A percentile compares a stretch with the other conserved stretches of the same genome.
Evolutionary conservation across 1,140 invertebrate genomes (phyloP).

Genomic region (Meteorus sp.): DNA sequence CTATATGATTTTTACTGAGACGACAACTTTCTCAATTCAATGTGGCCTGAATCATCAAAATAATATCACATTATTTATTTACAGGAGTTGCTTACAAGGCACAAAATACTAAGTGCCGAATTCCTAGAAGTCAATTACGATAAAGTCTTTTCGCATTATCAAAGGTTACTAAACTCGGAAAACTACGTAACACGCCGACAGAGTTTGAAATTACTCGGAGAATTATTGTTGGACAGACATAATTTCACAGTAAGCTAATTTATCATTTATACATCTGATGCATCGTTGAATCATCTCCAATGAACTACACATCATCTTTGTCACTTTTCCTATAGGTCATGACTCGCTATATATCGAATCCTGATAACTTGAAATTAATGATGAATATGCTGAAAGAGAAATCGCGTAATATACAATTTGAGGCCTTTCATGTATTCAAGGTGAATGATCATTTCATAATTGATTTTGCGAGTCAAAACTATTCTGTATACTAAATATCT

Average conservation of each 20-base stretch:
- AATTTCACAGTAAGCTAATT: slow-evolving; percentile 88
- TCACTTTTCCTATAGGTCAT: slow-evolving; percentile 74
- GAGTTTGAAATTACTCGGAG: slow-evolving; percentile 95
- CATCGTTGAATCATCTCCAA: too few relatives aligned
- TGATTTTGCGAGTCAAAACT: too few relatives aligned
- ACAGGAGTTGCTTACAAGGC: slow-evolving; percentile 96
- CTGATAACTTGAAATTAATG: slow-evolving; percentile 99
- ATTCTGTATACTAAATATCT: too few relatives aligned
- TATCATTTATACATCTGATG: slow-evolving; percentile 4
- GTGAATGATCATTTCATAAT: slow-evolving; percentile 59
- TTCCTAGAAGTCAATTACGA: slow-evolving; percentile 99
- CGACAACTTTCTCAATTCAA: too few relatives aligned
- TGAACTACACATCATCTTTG: too few relatives aligned
- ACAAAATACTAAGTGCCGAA: slow-evolving; percentile 97
- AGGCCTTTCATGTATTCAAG: slow-evolving; percentile 99
- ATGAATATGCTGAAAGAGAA: slow-evolving; percentile 99
- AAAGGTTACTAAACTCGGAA: slow-evolving; percentile 95
- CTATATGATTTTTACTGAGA: too few relatives aligned
- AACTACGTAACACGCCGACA: slow-evolving; percentile 98
- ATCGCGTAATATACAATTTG: slow-evolving; percentile 99
- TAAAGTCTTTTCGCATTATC: slow-evolving; percentile 96
- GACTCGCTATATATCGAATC: slow-evolving; percentile 98
- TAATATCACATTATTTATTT: slow-evolving; percentile 42
- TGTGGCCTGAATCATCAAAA: too few relatives aligned
- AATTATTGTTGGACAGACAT: slow-evolving; percentile 96